Base-by-base conservation (phyloP, 1,140 invertebrate genomes). In the Drosophila carrolli region DNA sequence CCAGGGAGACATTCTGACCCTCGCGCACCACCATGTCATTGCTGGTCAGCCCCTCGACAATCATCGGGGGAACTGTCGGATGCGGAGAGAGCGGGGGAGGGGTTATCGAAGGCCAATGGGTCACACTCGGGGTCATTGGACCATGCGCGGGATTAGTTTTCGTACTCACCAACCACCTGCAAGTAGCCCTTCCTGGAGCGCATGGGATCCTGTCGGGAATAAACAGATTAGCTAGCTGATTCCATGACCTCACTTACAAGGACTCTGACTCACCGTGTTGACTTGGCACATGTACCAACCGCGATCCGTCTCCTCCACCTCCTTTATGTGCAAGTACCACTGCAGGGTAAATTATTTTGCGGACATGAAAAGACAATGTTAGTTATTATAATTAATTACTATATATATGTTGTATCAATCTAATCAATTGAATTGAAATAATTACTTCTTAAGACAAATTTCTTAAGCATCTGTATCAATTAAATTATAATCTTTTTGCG, bases 1-100 rank as follows among this genome's bases (percentile, higher is more conserved):
- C 95, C 92, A 98, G 93, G 13, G 96, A 97, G 19, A 98, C 96
- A 91, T 98, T 98, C 10, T 96, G 95, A 4, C 96, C 96, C 93
- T 98, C 97, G 16, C 97, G 94, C 2, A 98, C 97, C 23, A 98
- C 96, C 94, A 98, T 96, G 90, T 98, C 97, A 10, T 96, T 95
- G 84, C 96, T 97, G 19, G 97, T 97, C 93, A 97, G 96, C 76
- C 96, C 95, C 91, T 97, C 95, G 56, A 97, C 95, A 76, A 97
- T 98, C 91, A 95, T 95, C 13, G 97, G 97, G 14, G 97, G 97
- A 75, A 98, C 97, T 97, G 91, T 9, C 4, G 11, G 55, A 46
- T 6, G 8, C 4, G 3, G n/a, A 19, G 3, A 14, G 47, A 67
- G 19, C 5, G 55, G 14, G 8, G 27, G 48, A 37, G 2, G 11